Percentiles rank a stretch among this genome's conserved stretches.
phyloP scores from a whole-genome alignment of 2,888 invertebrate genomes.

The Diaperis boleti region DNA sequence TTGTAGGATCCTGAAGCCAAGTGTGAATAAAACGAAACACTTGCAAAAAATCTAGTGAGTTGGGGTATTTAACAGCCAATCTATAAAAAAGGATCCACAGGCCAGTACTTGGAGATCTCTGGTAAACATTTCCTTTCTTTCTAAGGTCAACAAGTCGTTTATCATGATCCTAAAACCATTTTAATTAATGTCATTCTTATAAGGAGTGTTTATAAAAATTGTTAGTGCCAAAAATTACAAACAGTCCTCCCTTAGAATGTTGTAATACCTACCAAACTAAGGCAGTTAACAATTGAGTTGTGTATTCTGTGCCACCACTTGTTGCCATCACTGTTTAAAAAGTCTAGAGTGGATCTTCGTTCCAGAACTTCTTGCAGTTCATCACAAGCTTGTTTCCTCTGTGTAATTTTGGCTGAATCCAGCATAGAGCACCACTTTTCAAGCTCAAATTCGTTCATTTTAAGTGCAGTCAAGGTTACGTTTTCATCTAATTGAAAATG shows the following conservation, averaged over 20 bases:
- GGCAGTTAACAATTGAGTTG: constrained; percentile 46
- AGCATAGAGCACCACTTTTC: constrained; percentile 8
- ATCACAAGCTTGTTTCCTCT: constrained; percentile 49
- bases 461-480: too few species aligned
- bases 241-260: too few species aligned
- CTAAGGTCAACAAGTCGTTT: constrained; percentile 48
- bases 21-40: constrained; percentile 51
- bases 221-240: neutral
- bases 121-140: constrained; percentile 41
- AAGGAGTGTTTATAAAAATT: neutral
- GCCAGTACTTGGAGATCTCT: constrained; percentile 45
- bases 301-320: constrained; percentile 47
- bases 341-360: constrained; percentile 38
- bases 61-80: constrained; percentile 49
- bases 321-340: constrained; percentile 34
- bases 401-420: constrained; percentile 36
- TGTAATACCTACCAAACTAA: constrained; percentile 51
- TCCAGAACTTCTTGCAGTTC: constrained; percentile 44
- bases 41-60: constrained; percentile 38
- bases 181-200: neutral
- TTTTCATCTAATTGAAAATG: too few species aligned
- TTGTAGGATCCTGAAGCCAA: constrained; percentile 53
- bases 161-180: constrained; percentile 46
- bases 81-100: constrained; percentile 49
- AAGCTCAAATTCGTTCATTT: constrained; percentile 6